Evolutionary conservation across 2,888 invertebrate genomes (phyloP), one percentile per base, ranked within the genome.

Genomic region (Cephus pulcher): DNA sequence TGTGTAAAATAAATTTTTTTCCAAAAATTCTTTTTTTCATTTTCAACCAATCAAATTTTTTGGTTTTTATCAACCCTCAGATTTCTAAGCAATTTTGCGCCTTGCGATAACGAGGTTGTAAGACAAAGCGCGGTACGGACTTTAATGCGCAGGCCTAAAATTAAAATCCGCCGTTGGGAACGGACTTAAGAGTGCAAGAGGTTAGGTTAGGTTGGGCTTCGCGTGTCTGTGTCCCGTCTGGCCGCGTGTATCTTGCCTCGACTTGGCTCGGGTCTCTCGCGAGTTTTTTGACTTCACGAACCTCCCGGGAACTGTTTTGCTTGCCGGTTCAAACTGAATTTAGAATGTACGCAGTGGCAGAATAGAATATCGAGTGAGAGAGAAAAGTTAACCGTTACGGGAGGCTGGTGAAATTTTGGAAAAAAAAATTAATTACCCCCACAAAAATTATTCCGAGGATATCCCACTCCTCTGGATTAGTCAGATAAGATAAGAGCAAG

Each of bases 141-240:
- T 15, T 40, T 6, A 40, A 40, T 23, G 6, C 15, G 40, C 40
- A 40, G 23, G 74, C 33, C 78, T 81, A 81, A 84, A 82, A 84
- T 82, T 82, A 76, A 82, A 83, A 82, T 76, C 73, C 77, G 69
- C 30, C 71, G 79, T 80, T 71, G 70, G 73, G 73, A 73, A 76
- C 74, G 80, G 81, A 35, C 79, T 84, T 81, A 80, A 79, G 78
- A 82, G 78, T 77, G 71, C 78, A 77, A 56, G 75, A 77, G 79
- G 83, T 84, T 79, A 80, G 80, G 83, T 81, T 81, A 76, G 80
- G 73, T 76, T 40, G 78, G 75, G 75, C 75, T 76, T 83, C 75
- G 81, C 81, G 82, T 81, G 86, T 83, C 83, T 83, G 83, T 80
- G 81, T 80, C 76, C 75, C 82, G 85, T 84, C 84, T 82, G 85